A percentile compares a stretch with the other conserved stretches of the same genome.
Conservation (phyloP, 2,888 invertebrate genomes). For the Morpho achilles region DNA sequence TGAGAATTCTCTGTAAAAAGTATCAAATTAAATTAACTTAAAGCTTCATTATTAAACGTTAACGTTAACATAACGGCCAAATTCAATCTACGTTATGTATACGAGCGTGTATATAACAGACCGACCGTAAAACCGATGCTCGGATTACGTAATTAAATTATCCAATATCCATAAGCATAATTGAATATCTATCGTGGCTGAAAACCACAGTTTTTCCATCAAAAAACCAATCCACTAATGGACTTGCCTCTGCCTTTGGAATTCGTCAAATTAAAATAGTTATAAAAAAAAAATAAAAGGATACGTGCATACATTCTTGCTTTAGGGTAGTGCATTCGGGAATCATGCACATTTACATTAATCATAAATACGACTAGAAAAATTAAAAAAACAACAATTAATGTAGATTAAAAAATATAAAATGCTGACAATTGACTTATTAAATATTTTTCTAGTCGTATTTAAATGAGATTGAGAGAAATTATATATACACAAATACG, state of each 20-base stretch:
- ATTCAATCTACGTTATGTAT: not conserved
- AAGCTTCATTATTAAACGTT: too few species aligned
- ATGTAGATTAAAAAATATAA: not conserved
- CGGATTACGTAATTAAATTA: conserved; percentile 29
- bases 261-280: conserved; percentile 40
- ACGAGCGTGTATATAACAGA: conserved; percentile 10
- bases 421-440: not conserved
- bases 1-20: too few species aligned
- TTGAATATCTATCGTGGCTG: conserved; percentile 25
- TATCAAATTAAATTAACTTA: too few species aligned
- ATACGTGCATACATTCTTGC: conserved; percentile 75
- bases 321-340: conserved; percentile 72
- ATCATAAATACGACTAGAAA: conserved; percentile 43
- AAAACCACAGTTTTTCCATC: conserved; percentile 30
- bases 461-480: conserved; percentile 22
- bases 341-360: conserved; percentile 69
- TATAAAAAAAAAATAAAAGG: conserved; percentile 46
- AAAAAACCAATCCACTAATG: conserved; percentile 66
- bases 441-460: conserved; percentile 29
- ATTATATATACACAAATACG: conserved; percentile 20
- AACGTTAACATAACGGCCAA: not conserved
- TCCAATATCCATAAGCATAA: conserved; percentile 29
- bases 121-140: conserved; percentile 22
- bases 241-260: conserved; percentile 58
- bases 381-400: not conserved